Evolutionary conservation across 2,797 vertebrate species (phyloP), one percentile per base, ranked within the genome.

Genomic region (Sebastolobus alascanus): DNA sequence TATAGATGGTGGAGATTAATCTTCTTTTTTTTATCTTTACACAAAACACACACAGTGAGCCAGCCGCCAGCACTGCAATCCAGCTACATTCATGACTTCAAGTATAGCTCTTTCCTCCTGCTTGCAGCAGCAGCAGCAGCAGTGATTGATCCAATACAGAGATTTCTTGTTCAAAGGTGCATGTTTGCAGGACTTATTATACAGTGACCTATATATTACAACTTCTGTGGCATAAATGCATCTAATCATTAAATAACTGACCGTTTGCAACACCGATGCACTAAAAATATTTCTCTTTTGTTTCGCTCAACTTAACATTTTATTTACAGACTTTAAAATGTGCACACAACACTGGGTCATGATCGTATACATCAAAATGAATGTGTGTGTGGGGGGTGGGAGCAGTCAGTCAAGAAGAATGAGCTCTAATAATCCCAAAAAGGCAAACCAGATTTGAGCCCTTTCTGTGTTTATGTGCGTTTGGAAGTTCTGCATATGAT

Each of bases 401-500:
- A 80, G 77, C 64, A 77, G 43, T 77, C 61, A 79, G 43, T 43
- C 35, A 64, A 52, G 31, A 82, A 69, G 29, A 80, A 73, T 75
- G 52, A 78, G 64, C 75, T 58, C 46, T 63, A 46, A 63, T 18
- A 68, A 35, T 68, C 58, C 83, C 68, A 52, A 29, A 82, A 31
- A 55, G 43, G 11, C 50, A 38, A 52, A 73, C 69, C 43, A 37
- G 29, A 70, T 65, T 67, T 55, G 40, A 55, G 37, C 50, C 74
- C 27, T 74, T 22, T 84, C 56, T 54, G 54, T 35, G 7, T 61
- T 93, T 72, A 94, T 52, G 92, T 92, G 73, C 94, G 92, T 76
- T 89, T 93, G 20, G 91, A 80, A 68, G 92, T 95, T 67, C 91
- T 93, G 85, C 95, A 97, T 64, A 97, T 89, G 12, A 97, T 97